Conservation (phyloP, 2,888 invertebrate species). For the Deilephila elpenor region DNA sequence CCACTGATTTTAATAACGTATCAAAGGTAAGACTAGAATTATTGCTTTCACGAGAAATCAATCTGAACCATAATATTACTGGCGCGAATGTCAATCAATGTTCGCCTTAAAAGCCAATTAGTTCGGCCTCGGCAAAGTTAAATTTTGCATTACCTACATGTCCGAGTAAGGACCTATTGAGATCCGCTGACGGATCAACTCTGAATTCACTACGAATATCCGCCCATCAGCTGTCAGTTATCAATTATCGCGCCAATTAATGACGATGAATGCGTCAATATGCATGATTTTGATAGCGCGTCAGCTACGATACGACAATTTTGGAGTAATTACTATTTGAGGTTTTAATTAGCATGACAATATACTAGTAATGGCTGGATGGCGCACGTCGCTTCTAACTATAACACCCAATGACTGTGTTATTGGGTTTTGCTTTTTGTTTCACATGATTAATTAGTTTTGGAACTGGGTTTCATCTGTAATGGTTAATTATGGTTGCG, state of each 20-base stretch:
- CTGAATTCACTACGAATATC: not conserved
- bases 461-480: not conserved
- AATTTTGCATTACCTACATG: not conserved
- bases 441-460: not conserved
- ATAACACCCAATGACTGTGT: not conserved
- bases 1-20: too few relatives aligned
- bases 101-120: not conserved
- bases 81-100: too few relatives aligned
- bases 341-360: slow-evolving; percentile 2
- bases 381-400: not conserved
- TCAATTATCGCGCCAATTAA: slow-evolving; percentile 3
- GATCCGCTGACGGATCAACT: not conserved
- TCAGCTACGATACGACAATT: not conserved
- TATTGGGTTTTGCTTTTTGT: not conserved
- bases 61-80: too few relatives aligned
- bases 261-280: not conserved
- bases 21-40: too few relatives aligned
- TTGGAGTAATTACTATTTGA: not conserved
- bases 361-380: not conserved
- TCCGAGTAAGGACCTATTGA: not conserved
- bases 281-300: not conserved
- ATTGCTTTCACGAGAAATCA: too few relatives aligned
- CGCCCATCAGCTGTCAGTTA: not conserved
- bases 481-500: slow-evolving; percentile 74
- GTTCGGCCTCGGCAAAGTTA: not conserved